A percentile compares a stretch with the other conserved stretches of the same genome.
These are phyloP conservation scores for Pygocentrus nattereri DNA, from an alignment of 2,797 vertebrate species.

Conservation along the genomic window DNA sequence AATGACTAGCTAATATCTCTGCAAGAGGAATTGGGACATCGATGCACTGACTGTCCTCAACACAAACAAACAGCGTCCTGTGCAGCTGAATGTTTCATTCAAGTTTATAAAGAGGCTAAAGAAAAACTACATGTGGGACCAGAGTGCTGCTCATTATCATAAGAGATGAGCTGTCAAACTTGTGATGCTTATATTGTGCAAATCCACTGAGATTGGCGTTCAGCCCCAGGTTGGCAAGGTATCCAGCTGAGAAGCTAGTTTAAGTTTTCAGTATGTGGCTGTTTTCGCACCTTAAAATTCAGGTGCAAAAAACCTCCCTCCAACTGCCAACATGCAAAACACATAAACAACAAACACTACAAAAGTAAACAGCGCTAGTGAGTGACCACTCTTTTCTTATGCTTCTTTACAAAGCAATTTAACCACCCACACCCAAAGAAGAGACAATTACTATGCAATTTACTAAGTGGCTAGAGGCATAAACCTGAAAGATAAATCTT, in stretches of 20 bases:
- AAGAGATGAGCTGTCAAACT: constrained; percentile 24
- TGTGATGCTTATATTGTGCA: neutral
- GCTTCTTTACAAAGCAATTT: neutral
- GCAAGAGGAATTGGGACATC: neutral
- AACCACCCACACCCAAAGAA: neutral
- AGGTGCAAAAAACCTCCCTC: neutral
- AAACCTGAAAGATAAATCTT: neutral
- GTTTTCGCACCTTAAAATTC: constrained; percentile 6
- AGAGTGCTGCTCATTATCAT: neutral
- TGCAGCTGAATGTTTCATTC: neutral
- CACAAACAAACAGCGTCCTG: neutral
- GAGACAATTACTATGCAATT: neutral
- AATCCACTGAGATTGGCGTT: constrained; percentile 17
- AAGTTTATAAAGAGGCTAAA: neutral
- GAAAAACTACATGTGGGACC: neutral
- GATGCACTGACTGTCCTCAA: neutral
- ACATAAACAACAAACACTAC: neutral
- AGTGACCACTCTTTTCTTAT: neutral
- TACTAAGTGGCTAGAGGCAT: too few relatives aligned
- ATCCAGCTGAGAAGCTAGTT: constrained; percentile 20
- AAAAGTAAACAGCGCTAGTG: neutral
- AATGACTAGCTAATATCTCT: neutral
- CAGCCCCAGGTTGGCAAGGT: constrained; percentile 14
- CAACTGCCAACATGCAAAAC: neutral
- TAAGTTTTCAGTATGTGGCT: constrained; percentile 19